A percentile compares a stretch with the other conserved stretches of the same genome.
phyloP scores from a whole-genome alignment of 2,888 invertebrate species.

The Orgyia antiqua region DNA sequence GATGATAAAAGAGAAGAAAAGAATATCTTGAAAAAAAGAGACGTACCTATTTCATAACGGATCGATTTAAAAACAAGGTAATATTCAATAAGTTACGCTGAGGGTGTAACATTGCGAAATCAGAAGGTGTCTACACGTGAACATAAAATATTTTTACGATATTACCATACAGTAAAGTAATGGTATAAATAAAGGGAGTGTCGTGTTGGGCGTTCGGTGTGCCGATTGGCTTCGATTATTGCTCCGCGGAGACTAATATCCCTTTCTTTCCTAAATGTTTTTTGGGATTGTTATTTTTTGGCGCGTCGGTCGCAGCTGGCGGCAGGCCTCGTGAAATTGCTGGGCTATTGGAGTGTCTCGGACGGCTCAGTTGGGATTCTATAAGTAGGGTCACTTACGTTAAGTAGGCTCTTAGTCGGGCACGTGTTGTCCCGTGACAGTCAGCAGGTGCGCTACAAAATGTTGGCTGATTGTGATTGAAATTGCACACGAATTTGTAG shows the following conservation, averaged over 20 bases:
- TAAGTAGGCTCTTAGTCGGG: conserved; percentile 71
- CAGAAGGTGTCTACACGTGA: conserved; percentile 41
- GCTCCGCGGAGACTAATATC: conserved; percentile 76
- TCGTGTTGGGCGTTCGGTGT: conserved; percentile 60
- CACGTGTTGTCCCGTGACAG: conserved; percentile 57
- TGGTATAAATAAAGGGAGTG: conserved; percentile 66
- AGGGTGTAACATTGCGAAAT: conserved; percentile 38
- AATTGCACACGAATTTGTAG: conserved; percentile 46
- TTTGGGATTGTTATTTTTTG: conserved; percentile 72
- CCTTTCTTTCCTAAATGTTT: conserved; percentile 72
- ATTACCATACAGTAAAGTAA: conserved; percentile 53
- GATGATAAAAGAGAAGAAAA: too few relatives aligned
- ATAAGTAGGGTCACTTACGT: conserved; percentile 72
- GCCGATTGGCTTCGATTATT: conserved; percentile 76
- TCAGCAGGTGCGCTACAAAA: conserved; percentile 62
- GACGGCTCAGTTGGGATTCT: conserved; percentile 43
- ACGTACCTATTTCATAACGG: too few relatives aligned
- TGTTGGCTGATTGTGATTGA: conserved; percentile 59
- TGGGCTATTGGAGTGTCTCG: conserved; percentile 47
- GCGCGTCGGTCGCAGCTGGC: conserved; percentile 72
- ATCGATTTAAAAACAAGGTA: too few relatives aligned
- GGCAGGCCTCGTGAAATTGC: conserved; percentile 61
- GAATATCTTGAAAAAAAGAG: too few relatives aligned
- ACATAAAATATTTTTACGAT: conserved; percentile 61
- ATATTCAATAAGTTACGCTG: too few relatives aligned